Conservation (phyloP, 2,113 vertebrate species). For the Austrofundulus limnaeus region DNA sequence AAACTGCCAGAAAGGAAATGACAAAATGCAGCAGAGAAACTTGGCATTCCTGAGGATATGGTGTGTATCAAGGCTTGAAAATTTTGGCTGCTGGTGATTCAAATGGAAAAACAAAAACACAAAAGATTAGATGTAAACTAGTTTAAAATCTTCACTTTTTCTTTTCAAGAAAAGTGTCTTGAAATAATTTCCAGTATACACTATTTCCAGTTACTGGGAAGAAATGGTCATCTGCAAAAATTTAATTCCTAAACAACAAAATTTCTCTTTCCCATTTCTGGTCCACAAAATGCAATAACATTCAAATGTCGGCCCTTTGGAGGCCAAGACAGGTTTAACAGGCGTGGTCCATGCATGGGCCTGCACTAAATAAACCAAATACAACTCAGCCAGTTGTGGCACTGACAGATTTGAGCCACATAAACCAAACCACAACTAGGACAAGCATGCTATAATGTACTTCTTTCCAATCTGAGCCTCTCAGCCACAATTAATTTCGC, state of each 20-base stretch:
- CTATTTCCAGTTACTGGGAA: constrained; percentile 27
- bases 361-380: too few relatives aligned
- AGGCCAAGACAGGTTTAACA: too few relatives aligned
- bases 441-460: too few relatives aligned
- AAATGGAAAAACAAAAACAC: background rate
- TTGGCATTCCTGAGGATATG: constrained; percentile 8
- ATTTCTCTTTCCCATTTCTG: too few relatives aligned
- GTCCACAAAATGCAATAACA: too few relatives aligned
- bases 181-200: background rate
- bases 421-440: too few relatives aligned
- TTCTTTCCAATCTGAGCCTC: background rate
- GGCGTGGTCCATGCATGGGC: too few relatives aligned
- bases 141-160: too few relatives aligned
- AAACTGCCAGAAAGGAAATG: constrained; percentile 1
- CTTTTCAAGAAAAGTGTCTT: background rate
- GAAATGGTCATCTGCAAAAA: constrained; percentile 11
- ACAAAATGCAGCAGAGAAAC: background rate
- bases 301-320: too few relatives aligned
- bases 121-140: constrained; percentile 2
- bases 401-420: too few relatives aligned
- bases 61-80: constrained; percentile 1
- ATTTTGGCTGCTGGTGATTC: background rate
- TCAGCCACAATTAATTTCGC: constrained; percentile 22
- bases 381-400: too few relatives aligned
- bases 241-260: too few relatives aligned